These are phyloP conservation scores for Zaprionus nigranus DNA, from an alignment of 1,140 invertebrate species.

Conservation along the genomic window DNA sequence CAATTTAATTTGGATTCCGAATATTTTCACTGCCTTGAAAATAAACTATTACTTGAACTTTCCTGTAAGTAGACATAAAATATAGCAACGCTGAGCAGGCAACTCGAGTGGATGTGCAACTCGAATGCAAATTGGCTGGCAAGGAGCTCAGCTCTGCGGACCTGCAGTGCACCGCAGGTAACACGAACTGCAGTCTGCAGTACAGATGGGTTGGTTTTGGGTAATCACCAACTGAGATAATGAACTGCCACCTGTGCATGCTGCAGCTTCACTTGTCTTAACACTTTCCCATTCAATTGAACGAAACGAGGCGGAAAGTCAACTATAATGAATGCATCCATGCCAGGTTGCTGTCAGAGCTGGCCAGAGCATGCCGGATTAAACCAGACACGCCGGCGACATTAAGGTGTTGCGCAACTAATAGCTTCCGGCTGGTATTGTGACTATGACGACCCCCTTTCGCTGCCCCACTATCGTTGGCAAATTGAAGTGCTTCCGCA, in stretches of 20 bases:
- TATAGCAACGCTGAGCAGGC: conserved; percentile 11
- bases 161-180: neutral
- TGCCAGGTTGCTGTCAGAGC: neutral
- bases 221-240: conserved; percentile 29
- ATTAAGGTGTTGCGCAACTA: conserved; percentile 52
- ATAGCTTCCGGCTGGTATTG: conserved; percentile 29
- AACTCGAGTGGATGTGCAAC: neutral
- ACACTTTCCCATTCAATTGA: conserved; percentile 39
- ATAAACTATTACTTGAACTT: neutral
- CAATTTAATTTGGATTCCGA: conserved; percentile 33
- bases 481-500: conserved; percentile 47
- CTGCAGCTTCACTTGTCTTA: neutral
- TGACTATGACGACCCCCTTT: neutral
- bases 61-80: conserved; percentile 6
- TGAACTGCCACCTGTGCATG: conserved; percentile 15
- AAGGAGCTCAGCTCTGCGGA: neutral
- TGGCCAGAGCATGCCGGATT: neutral
- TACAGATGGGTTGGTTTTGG: neutral
- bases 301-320: conserved; percentile 41
- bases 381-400: neutral
- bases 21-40: neutral
- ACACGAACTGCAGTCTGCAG: neutral
- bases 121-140: neutral
- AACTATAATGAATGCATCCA: conserved; percentile 28
- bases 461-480: neutral